Base-by-base conservation (phyloP, 2,113 vertebrate species). In the Patagioenas fasciata region DNA sequence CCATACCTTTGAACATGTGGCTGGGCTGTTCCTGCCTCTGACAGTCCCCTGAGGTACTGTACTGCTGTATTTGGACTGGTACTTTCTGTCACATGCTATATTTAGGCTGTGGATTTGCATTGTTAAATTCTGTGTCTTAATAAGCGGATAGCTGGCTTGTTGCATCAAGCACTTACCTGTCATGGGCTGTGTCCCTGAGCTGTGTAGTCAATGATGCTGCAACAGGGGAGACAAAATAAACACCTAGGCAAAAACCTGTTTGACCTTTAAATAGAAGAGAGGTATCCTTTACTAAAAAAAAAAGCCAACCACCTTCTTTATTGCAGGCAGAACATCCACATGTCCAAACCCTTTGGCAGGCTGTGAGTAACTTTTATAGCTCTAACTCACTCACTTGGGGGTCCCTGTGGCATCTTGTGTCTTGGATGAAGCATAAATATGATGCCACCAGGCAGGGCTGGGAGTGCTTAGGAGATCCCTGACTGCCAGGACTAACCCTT, bases 91-190 rank as follows among this genome's bases (percentile, higher is more conserved):
- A 44, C 53, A 50, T 2, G 0, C 69, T 93, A 65, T 92, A 72
- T 93, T 95, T 94, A 93, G 64, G 80, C 50, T 89, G 80, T 62
- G 78, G 61, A 96, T 95, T 95, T 96, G 88, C 96, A 97, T 75
- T 31, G 54, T 71, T 85, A 77, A 34, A 56, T 66, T 62, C 47
- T 5, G 11, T 53, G 29, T 65, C 61, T 78, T 67, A 42, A 80
- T 16, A 67, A 93, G 64, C 67, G 48, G 51, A 26, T 3, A 0
- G 44, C 58, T 95, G 50, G 58, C 57, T 71, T 38, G 25, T 62
- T 17, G 10, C 26, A 66, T 18, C 42, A 58, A 71, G 34, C 6
- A 16, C 32, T 73, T 4, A 0, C n/a, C 47, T 81, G 50, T 56
- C 2, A 0, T 24, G 62, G 17, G 50, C n/a, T 87, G 21, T 26